phyloP scores from a whole-genome alignment of 2,888 invertebrate genomes.

The Calameuta filiformis region DNA sequence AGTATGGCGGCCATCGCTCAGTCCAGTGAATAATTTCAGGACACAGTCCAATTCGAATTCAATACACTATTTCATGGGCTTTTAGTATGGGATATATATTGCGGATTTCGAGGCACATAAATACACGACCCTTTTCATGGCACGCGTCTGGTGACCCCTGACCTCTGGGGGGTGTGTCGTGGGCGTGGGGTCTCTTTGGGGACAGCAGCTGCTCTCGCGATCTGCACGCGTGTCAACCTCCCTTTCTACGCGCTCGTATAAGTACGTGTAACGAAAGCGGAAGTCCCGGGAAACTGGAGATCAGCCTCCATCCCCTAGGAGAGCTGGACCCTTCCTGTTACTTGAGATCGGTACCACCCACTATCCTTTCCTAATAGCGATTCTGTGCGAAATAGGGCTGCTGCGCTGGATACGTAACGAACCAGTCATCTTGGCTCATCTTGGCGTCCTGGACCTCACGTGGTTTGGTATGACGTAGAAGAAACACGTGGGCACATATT shows the following conservation, averaged over 20 bases:
- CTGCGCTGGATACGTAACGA: slow-evolving; percentile 11
- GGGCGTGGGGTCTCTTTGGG: slow-evolving; percentile 50
- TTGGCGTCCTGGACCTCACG: not conserved
- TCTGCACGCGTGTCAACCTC: slow-evolving; percentile 32
- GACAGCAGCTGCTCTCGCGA: slow-evolving; percentile 42
- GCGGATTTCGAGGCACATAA: not conserved
- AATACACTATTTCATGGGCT: not conserved
- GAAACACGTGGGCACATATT: not conserved
- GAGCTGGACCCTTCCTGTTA: slow-evolving; percentile 21
- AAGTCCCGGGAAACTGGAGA: slow-evolving; percentile 23
- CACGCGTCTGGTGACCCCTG: slow-evolving; percentile 32
- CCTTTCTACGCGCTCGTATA: not conserved
- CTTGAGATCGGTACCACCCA: slow-evolving; percentile 38
- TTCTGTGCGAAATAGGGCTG: slow-evolving; percentile 47
- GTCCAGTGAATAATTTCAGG: not conserved
- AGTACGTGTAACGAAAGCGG: slow-evolving; percentile 9
- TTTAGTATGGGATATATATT: not conserved
- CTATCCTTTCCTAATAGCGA: slow-evolving; percentile 36
- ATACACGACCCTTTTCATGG: not conserved
- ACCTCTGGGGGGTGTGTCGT: slow-evolving; percentile 55
- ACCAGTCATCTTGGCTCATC: not conserved
- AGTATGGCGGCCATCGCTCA: not conserved
- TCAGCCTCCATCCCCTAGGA: slow-evolving; percentile 9
- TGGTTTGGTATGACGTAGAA: not conserved
- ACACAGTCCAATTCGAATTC: not conserved